A percentile compares a stretch with the other conserved stretches of the same genome.
These are phyloP conservation scores for Thymallus thymallus DNA, from an alignment of 2,113 vertebrate genomes.

Conservation along the genomic window DNA sequence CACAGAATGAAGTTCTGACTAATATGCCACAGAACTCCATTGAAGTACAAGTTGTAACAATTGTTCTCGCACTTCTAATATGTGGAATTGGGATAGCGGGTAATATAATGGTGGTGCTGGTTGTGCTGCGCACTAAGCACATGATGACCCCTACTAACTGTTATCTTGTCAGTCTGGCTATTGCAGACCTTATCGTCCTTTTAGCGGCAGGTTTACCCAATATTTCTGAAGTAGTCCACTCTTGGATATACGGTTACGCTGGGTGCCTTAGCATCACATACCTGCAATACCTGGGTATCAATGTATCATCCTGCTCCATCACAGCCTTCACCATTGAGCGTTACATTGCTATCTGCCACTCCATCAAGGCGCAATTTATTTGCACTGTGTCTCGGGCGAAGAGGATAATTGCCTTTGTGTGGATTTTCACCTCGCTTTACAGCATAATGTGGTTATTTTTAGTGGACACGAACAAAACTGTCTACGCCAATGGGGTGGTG, in stretches of 20 bases:
- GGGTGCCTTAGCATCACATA: constrained; percentile 87
- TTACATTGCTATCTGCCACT: constrained; percentile 84
- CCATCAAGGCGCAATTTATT: constrained; percentile 80
- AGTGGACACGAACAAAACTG: constrained; percentile 78
- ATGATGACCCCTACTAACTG: constrained; percentile 88
- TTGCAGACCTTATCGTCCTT: constrained; percentile 82
- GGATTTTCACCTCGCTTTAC: constrained; percentile 81
- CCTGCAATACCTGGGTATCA: constrained; percentile 86
- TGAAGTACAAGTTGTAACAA: constrained; percentile 81
- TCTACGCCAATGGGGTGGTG: constrained; percentile 75
- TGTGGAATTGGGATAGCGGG: constrained; percentile 81
- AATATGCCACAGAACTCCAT: constrained; percentile 75
- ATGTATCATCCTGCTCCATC: constrained; percentile 83
- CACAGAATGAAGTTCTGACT: constrained; percentile 60
- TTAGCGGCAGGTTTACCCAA: constrained; percentile 81
- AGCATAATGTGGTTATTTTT: constrained; percentile 89
- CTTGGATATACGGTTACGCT: constrained; percentile 81
- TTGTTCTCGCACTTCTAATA: constrained; percentile 79
- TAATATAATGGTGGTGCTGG: constrained; percentile 83
- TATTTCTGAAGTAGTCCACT: constrained; percentile 75
- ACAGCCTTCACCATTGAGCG: constrained; percentile 82
- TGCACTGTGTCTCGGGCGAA: constrained; percentile 82
- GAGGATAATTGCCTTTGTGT: constrained; percentile 79
- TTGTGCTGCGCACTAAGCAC: constrained; percentile 80
- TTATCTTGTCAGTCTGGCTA: constrained; percentile 83